These are phyloP conservation scores for Tipula vernalis DNA, from an alignment of 2,888 invertebrate species.

Conservation along the genomic window DNA sequence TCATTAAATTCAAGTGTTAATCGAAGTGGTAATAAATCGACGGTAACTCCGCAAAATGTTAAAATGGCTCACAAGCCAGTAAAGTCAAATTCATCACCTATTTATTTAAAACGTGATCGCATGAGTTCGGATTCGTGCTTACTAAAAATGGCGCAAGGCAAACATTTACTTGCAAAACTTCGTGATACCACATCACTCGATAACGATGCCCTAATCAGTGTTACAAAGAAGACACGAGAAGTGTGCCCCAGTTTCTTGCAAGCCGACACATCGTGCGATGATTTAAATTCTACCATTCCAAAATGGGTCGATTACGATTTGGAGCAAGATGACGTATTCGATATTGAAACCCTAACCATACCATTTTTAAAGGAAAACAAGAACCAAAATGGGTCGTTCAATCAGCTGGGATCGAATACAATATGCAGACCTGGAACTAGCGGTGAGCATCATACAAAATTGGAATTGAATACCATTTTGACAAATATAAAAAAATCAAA, in stretches of 20 bases:
- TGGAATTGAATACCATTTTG: background rate
- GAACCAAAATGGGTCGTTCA: background rate
- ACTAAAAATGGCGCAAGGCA: background rate
- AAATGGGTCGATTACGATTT: background rate
- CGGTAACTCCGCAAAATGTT: background rate
- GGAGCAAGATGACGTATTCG: background rate
- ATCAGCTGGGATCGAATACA: background rate
- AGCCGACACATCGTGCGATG: background rate
- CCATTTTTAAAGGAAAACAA: background rate
- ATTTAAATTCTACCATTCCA: background rate
- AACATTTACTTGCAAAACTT: background rate
- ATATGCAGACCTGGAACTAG: background rate
- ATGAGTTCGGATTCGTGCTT: background rate
- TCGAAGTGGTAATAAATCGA: background rate
- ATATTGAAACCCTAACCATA: background rate
- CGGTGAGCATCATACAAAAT: background rate
- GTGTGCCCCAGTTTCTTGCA: background rate
- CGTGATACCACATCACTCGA: background rate
- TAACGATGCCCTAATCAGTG: background rate
- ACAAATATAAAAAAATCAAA: background rate
- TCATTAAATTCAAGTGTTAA: background rate
- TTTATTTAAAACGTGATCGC: background rate
- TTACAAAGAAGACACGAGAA: background rate
- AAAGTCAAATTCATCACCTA: background rate
- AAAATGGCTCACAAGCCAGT: background rate